Evolutionary conservation across 2,888 invertebrate genomes (phyloP).

Genomic region (Lycocerus yunnanus): DNA sequence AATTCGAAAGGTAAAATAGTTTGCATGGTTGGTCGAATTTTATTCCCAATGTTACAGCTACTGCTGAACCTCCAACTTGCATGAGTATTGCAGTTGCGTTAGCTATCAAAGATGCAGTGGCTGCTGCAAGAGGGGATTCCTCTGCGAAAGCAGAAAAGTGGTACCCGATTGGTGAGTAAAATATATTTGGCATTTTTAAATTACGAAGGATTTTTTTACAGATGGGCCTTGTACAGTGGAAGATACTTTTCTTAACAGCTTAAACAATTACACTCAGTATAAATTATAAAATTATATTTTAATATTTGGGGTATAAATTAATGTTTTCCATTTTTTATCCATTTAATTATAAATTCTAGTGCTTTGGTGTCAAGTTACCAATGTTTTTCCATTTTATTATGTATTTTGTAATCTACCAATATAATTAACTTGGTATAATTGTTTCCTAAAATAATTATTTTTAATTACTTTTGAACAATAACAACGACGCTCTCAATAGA

Average conservation of each 20-base stretch:
- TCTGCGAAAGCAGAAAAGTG: neutral
- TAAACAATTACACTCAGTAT: neutral
- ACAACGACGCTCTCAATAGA: no score
- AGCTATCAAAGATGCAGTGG: neutral
- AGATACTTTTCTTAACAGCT: neutral
- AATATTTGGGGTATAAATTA: neutral
- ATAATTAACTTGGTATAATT: no score
- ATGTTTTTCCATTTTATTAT: no score
- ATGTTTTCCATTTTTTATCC: no score
- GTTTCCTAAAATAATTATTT: no score
- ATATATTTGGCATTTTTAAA: neutral
- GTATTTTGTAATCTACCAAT: no score
- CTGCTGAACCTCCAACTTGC: neutral
- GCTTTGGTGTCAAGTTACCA: no score
- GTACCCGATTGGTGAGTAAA: neutral
- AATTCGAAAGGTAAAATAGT: neutral
- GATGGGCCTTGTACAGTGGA: neutral
- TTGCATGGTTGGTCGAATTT: neutral
- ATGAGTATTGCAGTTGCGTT: neutral
- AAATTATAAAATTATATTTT: neutral
- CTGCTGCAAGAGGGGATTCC: neutral
- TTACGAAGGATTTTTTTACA: neutral
- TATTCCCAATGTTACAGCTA: neutral
- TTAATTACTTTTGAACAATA: no score
- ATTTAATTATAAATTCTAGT: no score